phyloP scores from a whole-genome alignment of 2,888 invertebrate species.

The Macaria notata region DNA sequence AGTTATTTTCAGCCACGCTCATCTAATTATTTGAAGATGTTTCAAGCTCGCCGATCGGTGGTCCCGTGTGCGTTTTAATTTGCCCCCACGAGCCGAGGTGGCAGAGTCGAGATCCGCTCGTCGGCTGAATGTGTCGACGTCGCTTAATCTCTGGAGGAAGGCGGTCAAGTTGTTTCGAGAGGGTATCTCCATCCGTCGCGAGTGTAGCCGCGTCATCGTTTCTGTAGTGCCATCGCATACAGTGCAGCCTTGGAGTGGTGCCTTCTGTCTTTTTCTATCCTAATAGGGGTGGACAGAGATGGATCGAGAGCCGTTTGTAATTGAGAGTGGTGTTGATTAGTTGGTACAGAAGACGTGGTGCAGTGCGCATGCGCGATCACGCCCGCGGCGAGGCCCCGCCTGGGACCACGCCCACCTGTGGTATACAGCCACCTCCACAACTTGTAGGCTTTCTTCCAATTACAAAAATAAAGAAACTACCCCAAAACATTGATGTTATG shows the following conservation, averaged over 20 bases:
- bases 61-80: conserved; percentile 28
- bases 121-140: conserved; percentile 53
- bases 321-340: conserved; percentile 48
- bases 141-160: conserved; percentile 63
- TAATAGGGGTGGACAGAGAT: conserved; percentile 60
- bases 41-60: conserved; percentile 30
- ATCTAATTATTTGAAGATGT: conserved; percentile 34
- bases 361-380: conserved; percentile 70
- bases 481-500: no score
- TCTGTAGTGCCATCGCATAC: conserved; percentile 59
- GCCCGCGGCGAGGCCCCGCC: conserved; percentile 71
- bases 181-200: conserved; percentile 49
- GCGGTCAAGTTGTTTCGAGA: conserved; percentile 74
- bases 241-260: conserved; percentile 50
- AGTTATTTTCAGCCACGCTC: conserved; percentile 34
- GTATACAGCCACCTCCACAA: conserved; percentile 50
- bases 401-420: conserved; percentile 75
- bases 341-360: conserved; percentile 46
- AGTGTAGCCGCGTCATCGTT: conserved; percentile 60
- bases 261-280: conserved; percentile 62
- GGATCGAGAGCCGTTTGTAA: conserved; percentile 49
- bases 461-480: conserved; percentile 1
- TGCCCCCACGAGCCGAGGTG: conserved; percentile 29
- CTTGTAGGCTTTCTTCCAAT: conserved; percentile 51
- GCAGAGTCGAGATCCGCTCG: conserved; percentile 30